phyloP scores from a whole-genome alignment of 2,888 invertebrate genomes.

The Tryphoninae sp. region DNA sequence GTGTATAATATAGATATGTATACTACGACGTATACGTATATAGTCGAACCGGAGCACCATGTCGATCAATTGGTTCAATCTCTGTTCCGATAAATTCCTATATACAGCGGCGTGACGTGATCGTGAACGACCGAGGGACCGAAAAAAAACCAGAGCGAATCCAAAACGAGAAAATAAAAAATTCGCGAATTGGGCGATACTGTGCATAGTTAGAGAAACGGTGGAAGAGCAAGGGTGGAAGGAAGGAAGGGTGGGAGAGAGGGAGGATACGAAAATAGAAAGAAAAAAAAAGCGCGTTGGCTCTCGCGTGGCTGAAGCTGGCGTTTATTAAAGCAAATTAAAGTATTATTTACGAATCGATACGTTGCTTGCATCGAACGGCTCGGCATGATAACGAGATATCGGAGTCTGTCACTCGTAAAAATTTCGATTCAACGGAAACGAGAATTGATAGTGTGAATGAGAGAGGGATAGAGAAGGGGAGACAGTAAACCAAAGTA shows the following conservation, averaged over 20 bases:
- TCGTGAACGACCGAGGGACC: conserved; percentile 43
- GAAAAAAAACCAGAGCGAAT: conserved; percentile 24
- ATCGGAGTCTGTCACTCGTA: conserved; percentile 37
- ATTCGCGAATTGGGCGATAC: not conserved
- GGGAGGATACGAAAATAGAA: not conserved
- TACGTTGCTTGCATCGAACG: conserved; percentile 12
- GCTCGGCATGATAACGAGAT: conserved; percentile 33
- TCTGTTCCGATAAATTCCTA: conserved; percentile 59
- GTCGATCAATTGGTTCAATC: conserved; percentile 64
- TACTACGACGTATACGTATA: conserved; percentile 3
- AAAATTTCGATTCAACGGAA: conserved; percentile 34
- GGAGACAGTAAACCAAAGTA: not conserved
- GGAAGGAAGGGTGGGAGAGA: not conserved
- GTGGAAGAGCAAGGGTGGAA: conserved; percentile 9
- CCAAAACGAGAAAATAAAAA: conserved; percentile 12
- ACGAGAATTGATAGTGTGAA: not conserved
- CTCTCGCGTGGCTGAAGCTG: conserved; percentile 19
- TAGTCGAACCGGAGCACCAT: conserved; percentile 52
- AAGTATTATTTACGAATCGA: conserved; percentile 56
- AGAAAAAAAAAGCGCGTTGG: not conserved
- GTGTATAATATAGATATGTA: not conserved
- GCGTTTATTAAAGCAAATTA: conserved; percentile 60
- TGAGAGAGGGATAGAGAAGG: not conserved
- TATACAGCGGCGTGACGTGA: conserved; percentile 45
- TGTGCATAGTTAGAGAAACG: not conserved